Evolutionary conservation across 2,113 vertebrate genomes (phyloP).

Genomic region (Lathamus discolor): DNA sequence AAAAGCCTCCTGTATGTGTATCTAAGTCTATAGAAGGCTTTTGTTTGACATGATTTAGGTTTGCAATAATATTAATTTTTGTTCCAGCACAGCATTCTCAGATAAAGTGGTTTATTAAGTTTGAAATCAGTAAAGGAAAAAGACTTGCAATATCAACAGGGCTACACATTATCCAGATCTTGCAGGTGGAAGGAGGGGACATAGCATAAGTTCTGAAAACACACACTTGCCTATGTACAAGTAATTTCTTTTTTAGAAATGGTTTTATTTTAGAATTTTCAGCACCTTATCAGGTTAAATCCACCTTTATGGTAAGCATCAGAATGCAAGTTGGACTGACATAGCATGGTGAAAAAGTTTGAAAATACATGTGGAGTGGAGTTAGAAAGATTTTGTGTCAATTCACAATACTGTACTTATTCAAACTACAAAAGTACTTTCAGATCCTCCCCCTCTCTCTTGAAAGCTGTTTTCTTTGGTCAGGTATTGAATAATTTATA

Average conservation of each 20-base stretch:
- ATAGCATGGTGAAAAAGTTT: not conserved
- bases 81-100: not conserved
- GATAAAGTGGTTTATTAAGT: not conserved
- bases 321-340: not conserved
- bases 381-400: not conserved
- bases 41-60: not conserved
- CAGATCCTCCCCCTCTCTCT: slow-evolving; percentile 50
- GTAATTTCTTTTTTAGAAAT: not conserved
- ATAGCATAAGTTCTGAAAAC: not conserved
- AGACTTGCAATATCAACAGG: not conserved
- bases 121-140: not conserved
- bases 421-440: slow-evolving; percentile 47
- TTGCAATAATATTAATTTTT: not conserved
- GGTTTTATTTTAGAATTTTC: not conserved
- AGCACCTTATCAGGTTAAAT: not conserved
- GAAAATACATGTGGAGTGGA: not conserved
- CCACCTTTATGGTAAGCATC: not conserved
- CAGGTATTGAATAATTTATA: slow-evolving; percentile 64
- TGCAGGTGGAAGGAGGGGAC: not conserved
- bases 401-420: not conserved
- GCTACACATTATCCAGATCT: not conserved
- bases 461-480: slow-evolving; percentile 61
- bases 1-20: not conserved
- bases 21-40: not conserved
- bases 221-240: not conserved